A percentile compares a stretch with the other conserved stretches of the same genome.
Evolutionary conservation across 2,888 invertebrate species (phyloP).

Genomic region (Sturmia bella): DNA sequence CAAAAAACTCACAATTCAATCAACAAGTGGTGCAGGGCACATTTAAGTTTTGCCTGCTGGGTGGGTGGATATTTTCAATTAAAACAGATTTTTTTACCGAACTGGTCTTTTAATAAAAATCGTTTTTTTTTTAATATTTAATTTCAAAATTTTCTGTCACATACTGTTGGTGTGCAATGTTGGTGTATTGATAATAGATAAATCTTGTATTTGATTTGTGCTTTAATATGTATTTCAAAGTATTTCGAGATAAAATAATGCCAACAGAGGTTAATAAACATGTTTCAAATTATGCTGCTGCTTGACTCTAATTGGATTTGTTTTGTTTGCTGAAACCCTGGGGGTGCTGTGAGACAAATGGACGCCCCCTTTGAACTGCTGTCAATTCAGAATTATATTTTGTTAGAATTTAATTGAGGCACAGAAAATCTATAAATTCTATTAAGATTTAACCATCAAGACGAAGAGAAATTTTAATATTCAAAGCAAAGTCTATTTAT

Average conservation of each 20-base stretch:
- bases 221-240: constrained; percentile 43
- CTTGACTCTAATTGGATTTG: constrained; percentile 15
- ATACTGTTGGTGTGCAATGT: neutral
- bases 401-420: no score
- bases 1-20: constrained; percentile 56
- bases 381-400: no score
- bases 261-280: constrained; percentile 26
- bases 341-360: neutral
- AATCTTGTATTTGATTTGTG: constrained; percentile 52
- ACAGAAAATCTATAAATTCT: no score
- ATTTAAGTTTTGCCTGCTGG: constrained; percentile 4
- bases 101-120: constrained; percentile 11
- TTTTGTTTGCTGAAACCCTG: neutral
- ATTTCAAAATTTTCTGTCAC: constrained; percentile 9
- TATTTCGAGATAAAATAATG: constrained; percentile 18
- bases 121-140: constrained; percentile 11
- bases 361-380: neutral
- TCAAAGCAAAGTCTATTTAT: no score
- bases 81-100: constrained; percentile 13
- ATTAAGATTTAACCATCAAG: no score
- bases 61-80: constrained; percentile 56
- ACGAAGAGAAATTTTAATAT: no score
- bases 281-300: constrained; percentile 2
- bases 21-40: constrained; percentile 53
- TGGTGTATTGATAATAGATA: constrained; percentile 25